Percentiles rank a stretch among this genome's conserved stretches.
phyloP scores from a whole-genome alignment of 2,113 vertebrate species.

The Ameiurus melas region DNA sequence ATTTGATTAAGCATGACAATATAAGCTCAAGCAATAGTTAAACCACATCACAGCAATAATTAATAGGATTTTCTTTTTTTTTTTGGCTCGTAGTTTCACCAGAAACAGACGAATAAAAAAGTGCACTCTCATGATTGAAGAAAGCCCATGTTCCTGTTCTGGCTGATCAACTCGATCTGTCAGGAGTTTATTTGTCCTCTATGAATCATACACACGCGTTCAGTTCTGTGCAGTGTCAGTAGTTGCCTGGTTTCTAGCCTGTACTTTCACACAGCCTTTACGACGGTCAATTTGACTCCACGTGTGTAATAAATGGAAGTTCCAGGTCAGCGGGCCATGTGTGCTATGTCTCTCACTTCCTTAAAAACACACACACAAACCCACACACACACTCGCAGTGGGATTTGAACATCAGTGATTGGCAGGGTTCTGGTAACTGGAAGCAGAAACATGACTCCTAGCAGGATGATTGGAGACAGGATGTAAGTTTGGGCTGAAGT shows the following conservation, averaged over 20 bases:
- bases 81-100: not conserved
- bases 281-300: slow-evolving; percentile 43
- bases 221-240: slow-evolving; percentile 34
- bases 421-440: slow-evolving; percentile 40
- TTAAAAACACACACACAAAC: slow-evolving; percentile 17
- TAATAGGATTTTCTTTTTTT: not conserved
- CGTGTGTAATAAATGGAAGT: slow-evolving; percentile 46
- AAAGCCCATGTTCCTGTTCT: slow-evolving; percentile 6
- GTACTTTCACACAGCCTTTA: slow-evolving; percentile 33
- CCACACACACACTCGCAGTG: not conserved
- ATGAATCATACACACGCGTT: slow-evolving; percentile 36
- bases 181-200: slow-evolving; percentile 37
- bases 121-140: not conserved
- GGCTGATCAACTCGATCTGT: slow-evolving; percentile 30
- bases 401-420: slow-evolving; percentile 39
- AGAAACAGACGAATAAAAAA: slow-evolving; percentile 1
- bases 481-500: slow-evolving; percentile 41
- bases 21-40: slow-evolving; percentile 5
- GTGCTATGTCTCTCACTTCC: slow-evolving; percentile 40
- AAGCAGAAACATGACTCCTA: slow-evolving; percentile 42
- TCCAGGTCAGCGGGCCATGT: slow-evolving; percentile 46
- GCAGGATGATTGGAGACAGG: slow-evolving; percentile 45
- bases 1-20: not conserved
- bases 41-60: not conserved
- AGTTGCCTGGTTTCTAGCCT: slow-evolving; percentile 22